These are phyloP conservation scores for Cremastinae sp. DNA, from an alignment of 2,888 invertebrate genomes.

Conservation along the genomic window DNA sequence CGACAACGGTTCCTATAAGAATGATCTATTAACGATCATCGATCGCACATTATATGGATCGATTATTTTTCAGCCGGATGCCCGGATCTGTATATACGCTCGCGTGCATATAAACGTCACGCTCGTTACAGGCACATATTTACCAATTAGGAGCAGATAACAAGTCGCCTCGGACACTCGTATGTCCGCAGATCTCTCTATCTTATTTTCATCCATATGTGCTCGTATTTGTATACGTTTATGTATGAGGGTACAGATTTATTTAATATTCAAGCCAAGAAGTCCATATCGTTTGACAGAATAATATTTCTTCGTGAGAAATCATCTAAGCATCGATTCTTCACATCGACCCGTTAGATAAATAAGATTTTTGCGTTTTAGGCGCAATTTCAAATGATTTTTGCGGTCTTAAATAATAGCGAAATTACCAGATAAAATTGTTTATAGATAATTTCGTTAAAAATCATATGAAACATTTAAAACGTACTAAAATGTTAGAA, in stretches of 20 bases:
- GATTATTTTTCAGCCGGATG: slow-evolving; percentile 10
- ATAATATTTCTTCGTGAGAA: slow-evolving; percentile 28
- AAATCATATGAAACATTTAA: no score
- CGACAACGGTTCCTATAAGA: slow-evolving; percentile 34
- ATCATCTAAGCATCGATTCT: slow-evolving; percentile 4
- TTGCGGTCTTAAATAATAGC: no score
- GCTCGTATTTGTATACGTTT: neutral
- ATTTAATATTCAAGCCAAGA: slow-evolving; percentile 12
- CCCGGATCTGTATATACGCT: neutral
- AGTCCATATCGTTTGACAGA: slow-evolving; percentile 8
- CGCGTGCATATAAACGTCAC: slow-evolving; percentile 7
- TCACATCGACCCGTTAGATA: slow-evolving; percentile 35
- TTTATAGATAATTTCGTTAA: no score
- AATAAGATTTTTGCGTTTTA: slow-evolving; percentile 2
- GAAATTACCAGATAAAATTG: no score
- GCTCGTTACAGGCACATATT: slow-evolving; percentile 24
- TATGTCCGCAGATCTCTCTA: slow-evolving; percentile 8
- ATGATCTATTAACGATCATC: slow-evolving; percentile 52
- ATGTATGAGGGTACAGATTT: neutral
- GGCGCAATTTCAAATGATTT: no score
- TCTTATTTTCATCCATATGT: neutral
- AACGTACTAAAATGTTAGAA: no score
- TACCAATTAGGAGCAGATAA: slow-evolving; percentile 48
- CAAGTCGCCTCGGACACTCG: slow-evolving; percentile 13
- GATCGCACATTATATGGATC: slow-evolving; percentile 41